Percentiles rank a stretch among this genome's conserved stretches.
phyloP scores from a whole-genome alignment of 2,888 invertebrate genomes.

The Chaetogeoica ovagalla region DNA sequence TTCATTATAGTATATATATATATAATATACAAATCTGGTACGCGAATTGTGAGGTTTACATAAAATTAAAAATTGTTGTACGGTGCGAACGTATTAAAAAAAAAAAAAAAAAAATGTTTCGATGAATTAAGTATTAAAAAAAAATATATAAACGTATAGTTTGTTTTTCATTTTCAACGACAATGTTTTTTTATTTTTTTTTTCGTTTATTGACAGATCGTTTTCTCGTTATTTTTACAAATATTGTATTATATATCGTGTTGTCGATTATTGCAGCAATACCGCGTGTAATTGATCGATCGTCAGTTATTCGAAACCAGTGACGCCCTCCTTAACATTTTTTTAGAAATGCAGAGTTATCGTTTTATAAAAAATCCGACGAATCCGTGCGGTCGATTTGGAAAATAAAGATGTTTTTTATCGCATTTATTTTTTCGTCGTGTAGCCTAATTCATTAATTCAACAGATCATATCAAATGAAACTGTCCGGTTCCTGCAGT shows the following conservation, averaged over 20 bases:
- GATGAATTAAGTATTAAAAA: not conserved
- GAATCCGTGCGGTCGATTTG: not conserved
- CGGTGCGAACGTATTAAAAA: conserved; percentile 1
- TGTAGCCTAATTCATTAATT: conserved; percentile 1
- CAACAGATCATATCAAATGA: not conserved
- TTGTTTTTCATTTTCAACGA: not conserved
- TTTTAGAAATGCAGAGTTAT: no score
- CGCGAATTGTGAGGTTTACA: not conserved
- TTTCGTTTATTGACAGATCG: no score
- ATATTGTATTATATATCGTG: no score
- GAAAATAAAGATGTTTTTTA: not conserved
- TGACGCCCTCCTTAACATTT: no score
- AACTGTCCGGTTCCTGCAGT: not conserved
- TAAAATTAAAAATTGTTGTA: not conserved
- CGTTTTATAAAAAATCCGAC: not conserved
- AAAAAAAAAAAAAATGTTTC: conserved; percentile 6
- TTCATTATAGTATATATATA: not conserved
- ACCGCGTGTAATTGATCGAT: no score
- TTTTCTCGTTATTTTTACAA: no score
- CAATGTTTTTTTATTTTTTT: no score
- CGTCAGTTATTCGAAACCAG: no score
- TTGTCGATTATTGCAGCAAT: no score
- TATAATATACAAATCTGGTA: not conserved
- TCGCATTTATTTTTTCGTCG: not conserved
- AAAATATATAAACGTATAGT: not conserved